Evolutionary conservation across 2,888 invertebrate genomes (phyloP).

Genomic region (Phaedon cochleariae): DNA sequence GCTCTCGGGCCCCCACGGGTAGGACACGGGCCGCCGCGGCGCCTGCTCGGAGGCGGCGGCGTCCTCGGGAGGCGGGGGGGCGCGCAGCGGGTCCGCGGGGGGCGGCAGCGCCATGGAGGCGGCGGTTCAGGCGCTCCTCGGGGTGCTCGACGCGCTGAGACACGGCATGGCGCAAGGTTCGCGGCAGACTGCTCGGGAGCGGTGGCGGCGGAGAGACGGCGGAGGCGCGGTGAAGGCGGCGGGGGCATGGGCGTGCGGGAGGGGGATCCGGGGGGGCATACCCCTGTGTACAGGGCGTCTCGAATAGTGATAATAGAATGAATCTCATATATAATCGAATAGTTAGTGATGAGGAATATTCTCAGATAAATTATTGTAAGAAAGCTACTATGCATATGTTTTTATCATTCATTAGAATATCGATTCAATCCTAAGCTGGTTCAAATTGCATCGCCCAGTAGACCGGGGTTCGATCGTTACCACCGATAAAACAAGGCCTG

Average conservation of each 20-base stretch:
- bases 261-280: too few species aligned
- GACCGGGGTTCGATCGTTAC: too few species aligned
- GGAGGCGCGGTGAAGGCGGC: slow-evolving; percentile 57
- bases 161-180: slow-evolving; percentile 62
- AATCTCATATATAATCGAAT: too few species aligned
- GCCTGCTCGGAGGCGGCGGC: slow-evolving; percentile 60
- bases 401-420: too few species aligned
- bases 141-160: slow-evolving; percentile 58
- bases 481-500: too few species aligned
- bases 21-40: slow-evolving; percentile 61
- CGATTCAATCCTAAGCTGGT: too few species aligned
- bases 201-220: slow-evolving; percentile 62
- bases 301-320: too few species aligned
- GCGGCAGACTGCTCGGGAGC: slow-evolving; percentile 60
- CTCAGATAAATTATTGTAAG: too few species aligned
- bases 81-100: slow-evolving; percentile 46
- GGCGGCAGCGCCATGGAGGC: slow-evolving; percentile 55
- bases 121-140: slow-evolving; percentile 50
- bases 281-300: too few species aligned
- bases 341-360: too few species aligned
- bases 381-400: too few species aligned
- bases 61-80: neutral
- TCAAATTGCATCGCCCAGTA: too few species aligned
- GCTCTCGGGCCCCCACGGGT: slow-evolving; percentile 59
- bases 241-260: slow-evolving; percentile 9